Percentiles rank a stretch among this genome's conserved stretches.
Evolutionary conservation across 2,888 invertebrate species (phyloP).

Genomic region (Tenodera sinensis): DNA sequence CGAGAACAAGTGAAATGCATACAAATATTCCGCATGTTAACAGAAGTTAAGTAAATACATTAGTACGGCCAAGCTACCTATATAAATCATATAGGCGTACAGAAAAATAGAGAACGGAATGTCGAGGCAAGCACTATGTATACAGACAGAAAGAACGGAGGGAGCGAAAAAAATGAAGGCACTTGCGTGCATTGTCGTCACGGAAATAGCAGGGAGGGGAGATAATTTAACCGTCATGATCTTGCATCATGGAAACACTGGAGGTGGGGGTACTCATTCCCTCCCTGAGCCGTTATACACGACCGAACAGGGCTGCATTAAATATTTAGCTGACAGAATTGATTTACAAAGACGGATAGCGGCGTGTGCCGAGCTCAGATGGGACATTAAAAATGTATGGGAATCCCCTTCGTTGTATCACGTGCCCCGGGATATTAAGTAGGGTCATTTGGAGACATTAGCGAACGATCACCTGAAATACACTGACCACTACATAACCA

Average conservation of each 20-base stretch:
- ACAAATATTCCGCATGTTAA: not conserved
- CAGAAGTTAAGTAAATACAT: not conserved
- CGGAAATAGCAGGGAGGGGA: not conserved
- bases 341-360: conserved; percentile 27
- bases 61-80: not conserved
- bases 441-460: conserved; percentile 13
- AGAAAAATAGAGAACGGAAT: not conserved
- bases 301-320: conserved; percentile 9
- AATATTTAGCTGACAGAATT: conserved; percentile 28
- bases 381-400: conserved; percentile 8
- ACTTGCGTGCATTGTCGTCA: not conserved
- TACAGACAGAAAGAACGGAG: not conserved
- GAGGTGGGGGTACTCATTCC: not conserved
- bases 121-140: not conserved
- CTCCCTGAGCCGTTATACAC: not conserved
- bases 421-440: conserved; percentile 7
- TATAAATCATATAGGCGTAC: not conserved
- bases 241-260: conserved; percentile 2
- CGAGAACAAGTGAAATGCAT: not conserved
- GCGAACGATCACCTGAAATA: not conserved
- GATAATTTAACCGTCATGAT: conserved; percentile 3
- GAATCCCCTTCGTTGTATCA: not conserved
- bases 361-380: conserved; percentile 5
- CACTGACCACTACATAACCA: not conserved
- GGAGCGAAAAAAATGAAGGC: not conserved